Evolutionary conservation across 2,888 invertebrate species (phyloP).

Genomic region (Brachypalpus laphriformis): DNA sequence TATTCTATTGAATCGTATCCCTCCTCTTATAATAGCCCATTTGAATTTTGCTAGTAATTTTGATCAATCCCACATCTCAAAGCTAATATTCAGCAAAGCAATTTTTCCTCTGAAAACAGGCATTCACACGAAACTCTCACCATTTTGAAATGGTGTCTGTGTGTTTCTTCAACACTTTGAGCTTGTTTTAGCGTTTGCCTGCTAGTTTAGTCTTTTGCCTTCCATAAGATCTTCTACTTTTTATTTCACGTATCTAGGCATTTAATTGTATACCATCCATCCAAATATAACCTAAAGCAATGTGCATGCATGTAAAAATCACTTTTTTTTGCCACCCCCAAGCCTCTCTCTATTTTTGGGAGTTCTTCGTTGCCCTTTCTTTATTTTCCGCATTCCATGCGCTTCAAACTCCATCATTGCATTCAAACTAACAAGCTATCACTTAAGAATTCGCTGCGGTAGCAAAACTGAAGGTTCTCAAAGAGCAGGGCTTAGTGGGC

Average conservation of each 20-base stretch:
- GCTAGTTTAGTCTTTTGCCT: neutral
- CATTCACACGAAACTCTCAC: neutral
- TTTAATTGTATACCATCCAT: constrained; percentile 23
- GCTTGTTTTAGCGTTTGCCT: neutral
- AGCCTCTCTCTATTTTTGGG: neutral
- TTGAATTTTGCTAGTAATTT: no score
- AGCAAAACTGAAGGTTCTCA: constrained; percentile 18
- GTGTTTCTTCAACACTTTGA: neutral
- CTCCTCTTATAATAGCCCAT: no score
- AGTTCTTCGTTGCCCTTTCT: neutral
- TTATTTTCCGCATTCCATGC: neutral
- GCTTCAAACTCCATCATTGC: constrained; percentile 14
- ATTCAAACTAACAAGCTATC: constrained; percentile 37
- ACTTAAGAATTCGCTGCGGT: constrained; percentile 32
- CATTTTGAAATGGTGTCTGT: neutral
- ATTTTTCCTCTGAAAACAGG: neutral
- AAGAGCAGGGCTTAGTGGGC: constrained; percentile 9
- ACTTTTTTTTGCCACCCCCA: no score
- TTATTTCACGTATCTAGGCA: neutral
- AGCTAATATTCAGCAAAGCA: no score
- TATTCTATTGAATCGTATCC: no score
- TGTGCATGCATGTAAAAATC: neutral
- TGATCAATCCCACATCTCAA: no score
- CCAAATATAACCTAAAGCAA: neutral
- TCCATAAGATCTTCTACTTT: no score